Base-by-base conservation (phyloP, 2,113 vertebrate species). In the Lagopus muta region DNA sequence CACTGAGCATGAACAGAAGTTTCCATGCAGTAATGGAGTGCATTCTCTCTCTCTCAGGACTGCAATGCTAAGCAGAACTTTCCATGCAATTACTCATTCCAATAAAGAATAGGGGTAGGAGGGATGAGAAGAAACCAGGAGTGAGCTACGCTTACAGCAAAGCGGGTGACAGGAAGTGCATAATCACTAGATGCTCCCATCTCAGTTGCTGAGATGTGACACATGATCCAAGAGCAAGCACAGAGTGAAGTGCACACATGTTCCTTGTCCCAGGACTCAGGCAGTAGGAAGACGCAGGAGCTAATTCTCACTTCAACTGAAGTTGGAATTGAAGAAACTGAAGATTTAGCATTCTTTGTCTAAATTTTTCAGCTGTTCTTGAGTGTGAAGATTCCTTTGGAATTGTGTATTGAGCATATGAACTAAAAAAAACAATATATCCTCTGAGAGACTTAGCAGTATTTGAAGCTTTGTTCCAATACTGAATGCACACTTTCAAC, bases 291-390 rank as follows among this genome's bases (percentile, higher is more conserved):
- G 10, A 66, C 64, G 57, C 19, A 82, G 24, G 82, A 65, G 82
- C 3, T 58, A 86, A 65, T 22, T 95, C 38, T 55, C 55, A 40
- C 0, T 3, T 30, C 34, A 36, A 86, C 48, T 42, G 16, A 71
- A 69, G 11, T 62, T 8, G 6, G 24, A 14, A 24, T 8, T 17
- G 15, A 62, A 62, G 58, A 19, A 54, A 45, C 17, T 30, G 10
- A 64, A 87, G 20, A 88, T 42, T 19, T 10, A 77, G 17, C 14
- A 70, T 0, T 0, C 6, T 28, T 2, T 27, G 10, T 0, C 24
- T 64, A 54, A 55, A 76, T 45, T 40, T 5, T 61, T 11, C 57
- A 84, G 50, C 13, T 47, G 28, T 10, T 71, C 36, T 54, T 34
- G 12, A 87, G 40, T 5, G 8, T 16, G 15, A 32, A 30, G 30